phyloP scores from a whole-genome alignment of 2,113 vertebrate genomes.

The Chaenogobius annularis region DNA sequence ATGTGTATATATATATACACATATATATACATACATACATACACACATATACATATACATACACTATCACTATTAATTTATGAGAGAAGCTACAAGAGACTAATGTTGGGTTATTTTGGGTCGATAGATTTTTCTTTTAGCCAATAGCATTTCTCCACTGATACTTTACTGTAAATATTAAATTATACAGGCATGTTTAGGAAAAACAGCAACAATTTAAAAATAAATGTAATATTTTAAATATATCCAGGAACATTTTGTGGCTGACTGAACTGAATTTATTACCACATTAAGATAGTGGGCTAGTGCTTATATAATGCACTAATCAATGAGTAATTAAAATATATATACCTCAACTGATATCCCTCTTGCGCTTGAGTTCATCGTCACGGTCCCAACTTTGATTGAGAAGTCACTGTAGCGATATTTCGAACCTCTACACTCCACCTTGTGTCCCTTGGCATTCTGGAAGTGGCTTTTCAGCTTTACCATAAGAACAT shows the following conservation, averaged over 20 bases:
- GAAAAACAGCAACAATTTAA: neutral
- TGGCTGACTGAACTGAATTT: too few species aligned
- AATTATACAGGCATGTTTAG: too few species aligned
- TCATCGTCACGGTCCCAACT: conserved; percentile 93
- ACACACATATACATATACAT: too few species aligned
- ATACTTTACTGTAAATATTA: too few species aligned
- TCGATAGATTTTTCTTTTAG: neutral
- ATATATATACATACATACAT: too few species aligned
- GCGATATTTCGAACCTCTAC: conserved; percentile 90
- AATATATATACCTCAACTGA: conserved; percentile 86
- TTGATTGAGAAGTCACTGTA: conserved; percentile 97
- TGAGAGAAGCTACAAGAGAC: neutral
- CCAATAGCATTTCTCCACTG: neutral
- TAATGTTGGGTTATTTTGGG: too few species aligned
- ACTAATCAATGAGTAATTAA: neutral
- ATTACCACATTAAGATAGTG: too few species aligned
- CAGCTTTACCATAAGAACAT: conserved; percentile 94
- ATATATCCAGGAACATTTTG: too few species aligned
- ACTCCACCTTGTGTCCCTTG: conserved; percentile 97
- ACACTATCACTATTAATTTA: too few species aligned
- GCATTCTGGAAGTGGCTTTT: conserved; percentile 98
- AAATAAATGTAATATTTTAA: neutral
- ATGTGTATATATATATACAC: too few species aligned
- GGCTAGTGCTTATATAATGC: too few species aligned
- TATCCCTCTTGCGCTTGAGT: conserved; percentile 92